Base-by-base conservation (phyloP, 2,113 vertebrate genomes). In the Trogon surrucura region DNA sequence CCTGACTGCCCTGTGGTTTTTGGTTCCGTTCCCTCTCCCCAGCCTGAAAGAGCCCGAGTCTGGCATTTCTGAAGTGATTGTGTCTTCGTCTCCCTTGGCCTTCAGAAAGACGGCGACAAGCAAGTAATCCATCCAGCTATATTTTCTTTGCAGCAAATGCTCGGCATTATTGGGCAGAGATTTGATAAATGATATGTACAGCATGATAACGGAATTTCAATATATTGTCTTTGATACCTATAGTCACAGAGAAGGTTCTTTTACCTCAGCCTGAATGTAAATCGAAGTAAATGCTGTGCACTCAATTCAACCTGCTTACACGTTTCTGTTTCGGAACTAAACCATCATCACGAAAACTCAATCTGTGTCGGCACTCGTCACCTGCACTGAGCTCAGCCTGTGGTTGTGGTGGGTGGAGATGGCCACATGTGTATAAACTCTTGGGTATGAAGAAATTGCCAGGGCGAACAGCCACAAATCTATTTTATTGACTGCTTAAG, bases 171-270 rank as follows among this genome's bases (percentile, higher is more conserved):
- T 50, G 80, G 75, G 77, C 69, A 84, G 80, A 48, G 86, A 61
- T 66, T 80, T 96, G 96, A 96, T 93, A 95, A 96, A 97, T 30
- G 92, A 72, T 91, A 88, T 80, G 73, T 92, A 72, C 62, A 34
- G 93, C 80, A 62, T 51, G 95, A 96, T 75, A 96, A 89, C 83
- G 34, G 84, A 65, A 93, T 95, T 94, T 95, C 95, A 92, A 94
- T 96, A 93, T 61, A 87, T 94, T 89, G 88, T 88, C 92, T 94
- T 70, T 79, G 88, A 86, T 96, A 66, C 54, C 83, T 90, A 72
- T 89, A 96, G 89, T 85, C 86, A 89, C 83, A 86, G 77, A 94
- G 16, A 91, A 80, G 90, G 80, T 71, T 71, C 96, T 89, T 84
- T 61, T 70, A 91, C 88, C 73, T 91, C 32, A 62, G 66, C 77